Evolutionary conservation across 1,140 invertebrate genomes (phyloP).

Genomic region (Trypoxylus dichotomus): DNA sequence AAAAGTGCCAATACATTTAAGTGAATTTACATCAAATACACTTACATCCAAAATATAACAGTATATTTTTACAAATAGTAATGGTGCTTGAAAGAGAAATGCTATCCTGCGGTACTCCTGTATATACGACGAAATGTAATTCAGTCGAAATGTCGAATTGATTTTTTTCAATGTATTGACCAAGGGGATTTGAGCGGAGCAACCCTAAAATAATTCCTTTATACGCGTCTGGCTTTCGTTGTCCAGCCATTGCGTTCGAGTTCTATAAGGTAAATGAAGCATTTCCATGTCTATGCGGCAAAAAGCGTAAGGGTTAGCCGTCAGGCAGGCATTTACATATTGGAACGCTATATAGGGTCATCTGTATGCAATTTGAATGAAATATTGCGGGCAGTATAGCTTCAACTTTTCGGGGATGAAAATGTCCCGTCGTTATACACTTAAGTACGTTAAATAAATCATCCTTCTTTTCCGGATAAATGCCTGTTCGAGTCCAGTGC

Average conservation of each 20-base stretch:
- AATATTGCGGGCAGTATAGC: conserved; percentile 37
- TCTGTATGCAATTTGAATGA: conserved; percentile 48
- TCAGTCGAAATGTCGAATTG: too few relatives aligned
- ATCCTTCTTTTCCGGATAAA: conserved; percentile 5
- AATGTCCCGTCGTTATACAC: conserved; percentile 10
- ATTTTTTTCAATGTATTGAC: too few relatives aligned
- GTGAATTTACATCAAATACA: too few relatives aligned
- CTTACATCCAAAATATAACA: too few relatives aligned
- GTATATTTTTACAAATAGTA: too few relatives aligned
- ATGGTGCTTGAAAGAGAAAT: too few relatives aligned
- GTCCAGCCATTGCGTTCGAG: background rate
- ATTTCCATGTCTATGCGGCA: conserved; percentile 37
- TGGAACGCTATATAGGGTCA: conserved; percentile 50
- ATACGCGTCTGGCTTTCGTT: background rate
- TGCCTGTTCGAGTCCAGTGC: background rate
- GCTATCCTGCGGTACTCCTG: too few relatives aligned
- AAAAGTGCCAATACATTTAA: too few relatives aligned
- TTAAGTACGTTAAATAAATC: conserved; percentile 21
- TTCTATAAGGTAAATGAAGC: conserved; percentile 49
- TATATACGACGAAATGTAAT: too few relatives aligned
- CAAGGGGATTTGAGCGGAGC: too few relatives aligned
- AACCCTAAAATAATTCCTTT: conserved; percentile 15
- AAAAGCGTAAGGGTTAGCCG: conserved; percentile 41
- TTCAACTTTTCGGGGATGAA: conserved; percentile 3
- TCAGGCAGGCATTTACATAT: conserved; percentile 46